These are phyloP conservation scores for Condylura cristata DNA, from an alignment of 2,113 vertebrate species.

Conservation along the genomic window DNA sequence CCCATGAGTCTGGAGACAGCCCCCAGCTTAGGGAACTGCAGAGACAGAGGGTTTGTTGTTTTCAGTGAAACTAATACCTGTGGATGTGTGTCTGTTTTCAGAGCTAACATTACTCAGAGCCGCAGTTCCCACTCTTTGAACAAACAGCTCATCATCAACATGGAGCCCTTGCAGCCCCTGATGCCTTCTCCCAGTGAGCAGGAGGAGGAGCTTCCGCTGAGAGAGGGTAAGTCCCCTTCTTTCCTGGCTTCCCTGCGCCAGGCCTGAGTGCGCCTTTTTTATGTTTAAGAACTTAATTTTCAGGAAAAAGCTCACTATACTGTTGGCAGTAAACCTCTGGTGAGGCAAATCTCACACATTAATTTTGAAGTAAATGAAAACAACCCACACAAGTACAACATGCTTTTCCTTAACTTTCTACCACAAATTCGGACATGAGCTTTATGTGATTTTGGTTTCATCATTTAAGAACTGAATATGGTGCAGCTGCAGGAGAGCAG, in stretches of 20 bases:
- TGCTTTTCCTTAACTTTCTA: too few species aligned
- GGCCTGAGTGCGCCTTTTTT: not conserved
- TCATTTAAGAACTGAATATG: not conserved
- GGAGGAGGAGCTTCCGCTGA: constrained; percentile 86
- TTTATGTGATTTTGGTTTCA: not conserved
- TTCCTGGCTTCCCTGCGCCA: not conserved
- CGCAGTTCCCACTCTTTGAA: constrained; percentile 95
- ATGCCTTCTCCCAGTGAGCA: constrained; percentile 92
- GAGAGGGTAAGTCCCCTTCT: constrained; percentile 86
- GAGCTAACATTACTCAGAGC: constrained; percentile 93
- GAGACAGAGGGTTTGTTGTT: not conserved
- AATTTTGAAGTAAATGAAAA: constrained; percentile 31
- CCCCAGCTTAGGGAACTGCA: not conserved
- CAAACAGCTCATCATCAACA: constrained; percentile 98
- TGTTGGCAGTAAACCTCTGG: not conserved
- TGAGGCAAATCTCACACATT: not conserved
- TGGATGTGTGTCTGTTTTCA: constrained; percentile 80
- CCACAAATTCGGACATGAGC: not conserved
- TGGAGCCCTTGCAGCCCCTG: constrained; percentile 95
- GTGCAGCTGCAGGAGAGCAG: not conserved
- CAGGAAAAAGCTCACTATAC: not conserved
- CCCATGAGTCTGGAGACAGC: not conserved
- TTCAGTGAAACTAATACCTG: not conserved
- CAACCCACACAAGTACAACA: not conserved
- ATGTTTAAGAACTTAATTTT: constrained; percentile 18